Conservation (phyloP, 2,797 vertebrate species). For the Adrianichthys oophorus region DNA sequence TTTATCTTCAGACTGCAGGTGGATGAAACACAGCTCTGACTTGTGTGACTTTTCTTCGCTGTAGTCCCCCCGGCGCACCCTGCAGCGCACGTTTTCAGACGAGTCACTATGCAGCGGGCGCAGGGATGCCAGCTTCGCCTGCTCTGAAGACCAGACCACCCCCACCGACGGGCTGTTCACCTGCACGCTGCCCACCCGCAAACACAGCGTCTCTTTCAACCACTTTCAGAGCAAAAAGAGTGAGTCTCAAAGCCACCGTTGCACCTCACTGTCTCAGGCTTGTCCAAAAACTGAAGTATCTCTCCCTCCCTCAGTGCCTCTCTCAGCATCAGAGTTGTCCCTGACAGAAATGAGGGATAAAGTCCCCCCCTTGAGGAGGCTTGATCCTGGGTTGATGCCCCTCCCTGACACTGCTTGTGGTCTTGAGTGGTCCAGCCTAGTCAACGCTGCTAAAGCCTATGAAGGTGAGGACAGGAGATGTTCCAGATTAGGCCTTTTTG, state of each 20-base stretch:
- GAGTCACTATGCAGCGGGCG: conserved; percentile 92
- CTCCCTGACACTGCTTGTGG: conserved; percentile 88
- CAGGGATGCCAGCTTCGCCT: conserved; percentile 82
- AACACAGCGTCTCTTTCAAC: conserved; percentile 69
- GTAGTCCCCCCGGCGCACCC: conserved; percentile 83
- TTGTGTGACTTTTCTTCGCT: neutral
- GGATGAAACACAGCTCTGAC: conserved; percentile 6
- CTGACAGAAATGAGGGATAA: conserved; percentile 84
- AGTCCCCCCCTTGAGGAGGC: conserved; percentile 76
- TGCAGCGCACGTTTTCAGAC: conserved; percentile 90
- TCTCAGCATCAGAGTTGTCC: conserved; percentile 88
- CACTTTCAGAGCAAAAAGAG: conserved; percentile 82
- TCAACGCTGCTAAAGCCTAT: conserved; percentile 89
- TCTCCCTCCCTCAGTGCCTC: conserved; percentile 68
- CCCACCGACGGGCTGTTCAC: conserved; percentile 84
- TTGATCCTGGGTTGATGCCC: conserved; percentile 89
- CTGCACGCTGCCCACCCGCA: conserved; percentile 86
- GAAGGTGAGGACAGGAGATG: conserved; percentile 78
- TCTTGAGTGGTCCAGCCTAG: conserved; percentile 92
- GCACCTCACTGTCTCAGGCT: conserved; percentile 84
- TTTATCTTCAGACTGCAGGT: neutral
- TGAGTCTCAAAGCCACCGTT: conserved; percentile 75
- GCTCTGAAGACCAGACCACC: conserved; percentile 72
- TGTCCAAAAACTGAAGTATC: conserved; percentile 59
- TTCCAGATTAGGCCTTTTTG: neutral